Percentiles rank a stretch among this genome's conserved stretches.
Conservation (phyloP, 2,888 invertebrate species). For the Lepidochrysops patricia region DNA sequence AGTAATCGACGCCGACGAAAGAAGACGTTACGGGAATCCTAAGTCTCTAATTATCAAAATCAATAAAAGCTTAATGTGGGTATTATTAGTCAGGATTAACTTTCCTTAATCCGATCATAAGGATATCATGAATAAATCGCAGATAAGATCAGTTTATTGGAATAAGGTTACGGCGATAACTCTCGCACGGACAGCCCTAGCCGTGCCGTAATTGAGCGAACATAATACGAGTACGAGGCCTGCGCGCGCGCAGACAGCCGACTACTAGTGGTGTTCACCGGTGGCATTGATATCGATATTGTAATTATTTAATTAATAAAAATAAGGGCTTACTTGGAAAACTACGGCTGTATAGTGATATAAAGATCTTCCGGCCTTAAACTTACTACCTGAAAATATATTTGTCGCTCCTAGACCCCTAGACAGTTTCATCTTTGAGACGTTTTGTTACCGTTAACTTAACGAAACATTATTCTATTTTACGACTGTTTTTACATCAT, state of each 20-base stretch:
- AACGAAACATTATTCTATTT: too few species aligned
- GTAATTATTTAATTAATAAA: background rate
- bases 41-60: too few species aligned
- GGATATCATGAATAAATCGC: background rate
- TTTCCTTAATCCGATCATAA: background rate
- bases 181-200: constrained; percentile 36
- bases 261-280: constrained; percentile 16
- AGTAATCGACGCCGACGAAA: too few species aligned
- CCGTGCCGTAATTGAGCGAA: constrained; percentile 30
- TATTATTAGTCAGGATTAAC: background rate
- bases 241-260: constrained; percentile 46
- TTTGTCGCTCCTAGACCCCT: too few species aligned
- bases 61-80: background rate
- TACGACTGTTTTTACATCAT: too few species aligned
- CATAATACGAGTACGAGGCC: constrained; percentile 36
- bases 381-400: too few species aligned
- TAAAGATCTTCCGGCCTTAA: too few species aligned
- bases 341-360: too few species aligned
- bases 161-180: constrained; percentile 41
- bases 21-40: too few species aligned
- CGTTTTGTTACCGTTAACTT: background rate
- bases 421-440: background rate
- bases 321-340: too few species aligned
- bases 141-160: too few species aligned
- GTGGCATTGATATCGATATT: background rate